Evolutionary conservation across 1,140 invertebrate genomes (phyloP), one percentile per base, ranked within the genome.

Genomic region (Laodelphax striatellus): DNA sequence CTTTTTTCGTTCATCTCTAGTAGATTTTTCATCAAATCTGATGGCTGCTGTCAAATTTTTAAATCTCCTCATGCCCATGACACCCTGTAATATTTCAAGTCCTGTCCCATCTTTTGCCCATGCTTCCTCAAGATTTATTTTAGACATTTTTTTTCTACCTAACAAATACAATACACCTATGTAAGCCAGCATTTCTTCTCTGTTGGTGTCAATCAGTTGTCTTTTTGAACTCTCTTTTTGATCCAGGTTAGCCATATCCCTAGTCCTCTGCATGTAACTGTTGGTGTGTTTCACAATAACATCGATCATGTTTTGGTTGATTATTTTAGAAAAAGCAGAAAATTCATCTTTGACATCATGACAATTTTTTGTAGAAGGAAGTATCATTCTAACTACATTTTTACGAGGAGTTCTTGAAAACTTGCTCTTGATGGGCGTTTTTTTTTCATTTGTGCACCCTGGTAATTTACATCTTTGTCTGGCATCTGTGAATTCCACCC

Each of bases 371-470:
- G 21, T 22, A 34, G 14, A 34, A 31, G 54, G 54, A 34, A 56
- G 54, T 38, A 56, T 56, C 13, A 22, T 14, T 34, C 42, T 56
- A 28, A 56, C n/a, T 56, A 56, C n/a, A 56, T 56, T 56, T 34
- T 56, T 56, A 41, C 19, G 19, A 14, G 54, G 54, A 31, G 54
- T 56, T 56, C 28, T 24, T 24, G 54, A 56, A 34, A 56, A 56
- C 22, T 56, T 56, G 28, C 54, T 56, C 21, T 34, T 56, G n/a
- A 56, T 13, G 10, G 54, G 54, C 10, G 24, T n/a, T 56, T 56
- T 56, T 56, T 22, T 56, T 56, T 22, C 54, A 56, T 56, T 56
- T 56, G 42, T 56, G 54, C 16, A 28, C n/a, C 22, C 42, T 41
- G 42, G n/a, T 38, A 17, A 34, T n/a, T 38, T 56, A 16, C 17